phyloP scores from a whole-genome alignment of 2,888 invertebrate genomes.

The Busseola fusca region DNA sequence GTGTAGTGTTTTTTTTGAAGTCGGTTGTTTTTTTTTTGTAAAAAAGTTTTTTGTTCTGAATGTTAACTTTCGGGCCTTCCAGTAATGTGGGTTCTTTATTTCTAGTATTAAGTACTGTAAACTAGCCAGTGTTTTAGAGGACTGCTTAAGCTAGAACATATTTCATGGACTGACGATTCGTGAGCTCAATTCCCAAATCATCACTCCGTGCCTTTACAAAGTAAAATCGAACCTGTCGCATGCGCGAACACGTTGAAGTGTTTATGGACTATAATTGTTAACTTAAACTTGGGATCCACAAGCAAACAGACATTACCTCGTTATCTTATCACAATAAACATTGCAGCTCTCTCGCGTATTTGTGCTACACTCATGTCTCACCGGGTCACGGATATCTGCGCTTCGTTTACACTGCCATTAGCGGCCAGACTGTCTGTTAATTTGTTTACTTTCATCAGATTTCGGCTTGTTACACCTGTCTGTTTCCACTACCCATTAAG shows the following conservation, averaged over 20 bases:
- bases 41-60: neutral
- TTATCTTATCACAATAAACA: slow-evolving; percentile 35
- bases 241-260: neutral
- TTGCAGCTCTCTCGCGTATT: slow-evolving; percentile 22
- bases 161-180: neutral
- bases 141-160: neutral
- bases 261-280: neutral
- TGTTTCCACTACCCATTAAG: neutral
- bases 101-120: neutral
- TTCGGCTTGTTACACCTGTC: neutral
- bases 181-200: neutral
- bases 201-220: neutral
- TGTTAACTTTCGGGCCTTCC: neutral
- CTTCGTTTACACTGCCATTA: slow-evolving; percentile 20
- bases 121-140: neutral
- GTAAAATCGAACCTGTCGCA: neutral
- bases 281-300: neutral
- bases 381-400: slow-evolving; percentile 17
- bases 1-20: too few species aligned
- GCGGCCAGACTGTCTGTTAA: slow-evolving; percentile 1
- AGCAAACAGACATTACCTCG: neutral
- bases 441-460: slow-evolving; percentile 28
- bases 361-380: slow-evolving; percentile 6
- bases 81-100: neutral
- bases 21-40: too few species aligned